phyloP scores from a whole-genome alignment of 2,113 vertebrate species.

The Lathamus discolor region DNA sequence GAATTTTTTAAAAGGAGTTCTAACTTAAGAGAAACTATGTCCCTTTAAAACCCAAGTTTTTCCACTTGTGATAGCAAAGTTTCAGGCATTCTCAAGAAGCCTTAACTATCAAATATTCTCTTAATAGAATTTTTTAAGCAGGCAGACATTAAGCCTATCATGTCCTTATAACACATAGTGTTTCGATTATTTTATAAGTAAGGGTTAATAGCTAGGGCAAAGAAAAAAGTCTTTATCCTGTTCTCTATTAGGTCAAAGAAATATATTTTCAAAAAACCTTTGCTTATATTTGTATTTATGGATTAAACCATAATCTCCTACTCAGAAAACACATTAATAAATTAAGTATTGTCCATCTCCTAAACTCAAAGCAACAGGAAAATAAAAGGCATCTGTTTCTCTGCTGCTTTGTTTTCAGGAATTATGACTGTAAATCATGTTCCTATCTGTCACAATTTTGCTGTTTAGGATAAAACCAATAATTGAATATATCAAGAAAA shows the following conservation, averaged over 20 bases:
- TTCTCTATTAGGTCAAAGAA: not conserved
- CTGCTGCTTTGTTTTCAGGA: not conserved
- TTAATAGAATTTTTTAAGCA: not conserved
- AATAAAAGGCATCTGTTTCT: not conserved
- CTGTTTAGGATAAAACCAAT: not conserved
- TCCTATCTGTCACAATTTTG: not conserved
- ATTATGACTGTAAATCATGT: not conserved
- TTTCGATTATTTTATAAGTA: not conserved
- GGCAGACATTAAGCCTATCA: not conserved
- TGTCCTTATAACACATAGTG: not conserved
- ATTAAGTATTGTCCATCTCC: not conserved
- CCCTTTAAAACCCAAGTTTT: too few species aligned
- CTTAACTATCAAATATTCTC: not conserved
- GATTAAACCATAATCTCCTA: not conserved
- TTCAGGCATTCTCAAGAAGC: not conserved
- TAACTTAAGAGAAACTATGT: not conserved
- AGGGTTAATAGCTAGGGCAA: not conserved
- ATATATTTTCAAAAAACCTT: not conserved
- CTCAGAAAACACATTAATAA: not conserved
- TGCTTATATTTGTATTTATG: not conserved
- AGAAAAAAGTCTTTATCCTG: not conserved
- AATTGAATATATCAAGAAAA: not conserved
- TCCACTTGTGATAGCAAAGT: not conserved
- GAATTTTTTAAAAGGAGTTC: not conserved
- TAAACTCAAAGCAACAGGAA: not conserved